Conservation (phyloP, 1,140 invertebrate species). For the Asbolus verrucosus region DNA sequence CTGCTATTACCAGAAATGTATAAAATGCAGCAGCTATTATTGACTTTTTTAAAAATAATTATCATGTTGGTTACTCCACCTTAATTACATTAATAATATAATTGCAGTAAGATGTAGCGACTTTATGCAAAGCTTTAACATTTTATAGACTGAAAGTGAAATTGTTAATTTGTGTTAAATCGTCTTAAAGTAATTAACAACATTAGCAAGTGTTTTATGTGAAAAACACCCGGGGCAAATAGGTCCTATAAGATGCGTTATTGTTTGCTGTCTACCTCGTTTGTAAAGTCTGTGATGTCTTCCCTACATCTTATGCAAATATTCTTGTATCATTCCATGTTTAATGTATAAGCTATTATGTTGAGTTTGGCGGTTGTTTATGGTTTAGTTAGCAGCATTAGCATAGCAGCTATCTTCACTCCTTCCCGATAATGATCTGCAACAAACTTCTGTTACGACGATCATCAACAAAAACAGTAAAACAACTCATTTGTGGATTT, state of each 20-base stretch:
- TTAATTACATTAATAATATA: too few species aligned
- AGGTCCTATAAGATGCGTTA: slow-evolving; percentile 3
- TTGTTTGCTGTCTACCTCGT: slow-evolving; percentile 42
- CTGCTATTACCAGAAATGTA: slow-evolving; percentile 1
- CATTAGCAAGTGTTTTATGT: slow-evolving; percentile 9
- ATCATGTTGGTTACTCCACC: too few species aligned
- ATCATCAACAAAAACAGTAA: slow-evolving; percentile 53
- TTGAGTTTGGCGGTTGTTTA: slow-evolving; percentile 60
- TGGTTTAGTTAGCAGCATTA: slow-evolving; percentile 59
- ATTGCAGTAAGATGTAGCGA: too few species aligned
- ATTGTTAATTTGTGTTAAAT: not conserved
- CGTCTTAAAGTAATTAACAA: slow-evolving; percentile 19
- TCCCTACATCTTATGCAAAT: slow-evolving; percentile 61
- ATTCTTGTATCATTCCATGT: slow-evolving; percentile 58
- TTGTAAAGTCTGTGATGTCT: slow-evolving; percentile 49
- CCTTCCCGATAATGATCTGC: slow-evolving; percentile 56
- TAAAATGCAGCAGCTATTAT: too few species aligned
- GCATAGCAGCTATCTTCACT: slow-evolving; percentile 55
- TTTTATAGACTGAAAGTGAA: too few species aligned
- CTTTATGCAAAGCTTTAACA: too few species aligned
- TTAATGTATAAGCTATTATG: slow-evolving; percentile 62
- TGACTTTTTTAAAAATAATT: too few species aligned
- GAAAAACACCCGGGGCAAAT: slow-evolving; percentile 15
- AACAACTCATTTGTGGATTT: slow-evolving; percentile 54
- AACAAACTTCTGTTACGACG: slow-evolving; percentile 51